Conservation (phyloP, 1,140 invertebrate species). For the Doryteuthis pealeii region DNA sequence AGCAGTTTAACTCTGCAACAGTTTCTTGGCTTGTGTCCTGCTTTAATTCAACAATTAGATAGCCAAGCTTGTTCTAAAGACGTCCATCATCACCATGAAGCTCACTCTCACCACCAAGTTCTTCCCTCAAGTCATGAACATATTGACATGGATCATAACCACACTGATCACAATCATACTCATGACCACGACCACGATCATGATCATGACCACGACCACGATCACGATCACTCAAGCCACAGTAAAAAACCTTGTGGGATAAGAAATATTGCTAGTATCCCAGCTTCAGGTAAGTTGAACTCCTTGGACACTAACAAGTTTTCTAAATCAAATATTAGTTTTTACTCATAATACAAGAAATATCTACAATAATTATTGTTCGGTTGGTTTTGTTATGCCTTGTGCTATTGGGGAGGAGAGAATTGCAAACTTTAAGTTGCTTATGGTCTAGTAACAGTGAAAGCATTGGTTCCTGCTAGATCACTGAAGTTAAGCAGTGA, state of each 20-base stretch:
- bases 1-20: background rate
- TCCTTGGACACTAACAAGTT: too few species aligned
- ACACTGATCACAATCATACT: too few species aligned
- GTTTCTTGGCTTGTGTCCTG: background rate
- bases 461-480: too few species aligned
- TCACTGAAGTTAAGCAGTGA: too few species aligned
- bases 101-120: background rate
- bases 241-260: background rate
- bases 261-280: background rate
- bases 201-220: background rate
- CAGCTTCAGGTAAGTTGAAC: background rate
- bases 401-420: too few species aligned
- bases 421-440: too few species aligned
- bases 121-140: background rate
- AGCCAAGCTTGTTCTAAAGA: background rate
- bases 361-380: too few species aligned
- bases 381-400: too few species aligned
- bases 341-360: too few species aligned
- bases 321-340: too few species aligned
- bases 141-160: background rate
- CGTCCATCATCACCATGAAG: background rate
- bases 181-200: background rate
- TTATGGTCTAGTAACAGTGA: too few species aligned
- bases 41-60: background rate
- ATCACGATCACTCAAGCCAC: background rate